These are phyloP conservation scores for Carassius gibelio DNA, from an alignment of 2,113 vertebrate species.

Conservation along the genomic window DNA sequence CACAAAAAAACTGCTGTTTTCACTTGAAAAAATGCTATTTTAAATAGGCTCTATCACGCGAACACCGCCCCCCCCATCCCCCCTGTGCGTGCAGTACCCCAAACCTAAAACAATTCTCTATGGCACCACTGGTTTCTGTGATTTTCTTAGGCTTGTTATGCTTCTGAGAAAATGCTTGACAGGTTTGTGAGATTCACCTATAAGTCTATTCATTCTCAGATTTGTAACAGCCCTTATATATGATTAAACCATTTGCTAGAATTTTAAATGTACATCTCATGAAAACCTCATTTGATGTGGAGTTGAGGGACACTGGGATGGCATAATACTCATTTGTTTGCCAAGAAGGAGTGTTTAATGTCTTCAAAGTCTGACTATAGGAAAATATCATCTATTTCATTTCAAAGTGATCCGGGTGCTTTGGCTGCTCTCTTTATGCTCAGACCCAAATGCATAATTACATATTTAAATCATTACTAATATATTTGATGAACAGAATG, in stretches of 20 bases:
- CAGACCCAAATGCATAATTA: background rate
- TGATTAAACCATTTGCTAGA: constrained; percentile 1
- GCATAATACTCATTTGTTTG: background rate
- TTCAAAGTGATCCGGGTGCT: background rate
- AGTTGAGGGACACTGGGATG: constrained; percentile 19
- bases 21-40: too few species aligned
- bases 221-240: background rate
- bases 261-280: background rate
- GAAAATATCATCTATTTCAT: background rate
- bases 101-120: too few species aligned
- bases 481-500: background rate
- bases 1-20: too few species aligned
- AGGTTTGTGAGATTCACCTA: background rate
- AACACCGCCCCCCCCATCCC: too few species aligned
- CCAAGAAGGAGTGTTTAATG: constrained; percentile 7
- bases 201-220: background rate
- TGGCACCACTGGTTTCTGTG: background rate
- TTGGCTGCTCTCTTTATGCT: background rate
- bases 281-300: constrained; percentile 16
- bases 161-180: background rate
- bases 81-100: too few species aligned
- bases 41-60: too few species aligned
- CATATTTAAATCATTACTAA: background rate
- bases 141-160: background rate
- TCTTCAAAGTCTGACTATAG: constrained; percentile 22